Evolutionary conservation across 2,113 vertebrate species (phyloP).

Genomic region (Lepus europaeus): DNA sequence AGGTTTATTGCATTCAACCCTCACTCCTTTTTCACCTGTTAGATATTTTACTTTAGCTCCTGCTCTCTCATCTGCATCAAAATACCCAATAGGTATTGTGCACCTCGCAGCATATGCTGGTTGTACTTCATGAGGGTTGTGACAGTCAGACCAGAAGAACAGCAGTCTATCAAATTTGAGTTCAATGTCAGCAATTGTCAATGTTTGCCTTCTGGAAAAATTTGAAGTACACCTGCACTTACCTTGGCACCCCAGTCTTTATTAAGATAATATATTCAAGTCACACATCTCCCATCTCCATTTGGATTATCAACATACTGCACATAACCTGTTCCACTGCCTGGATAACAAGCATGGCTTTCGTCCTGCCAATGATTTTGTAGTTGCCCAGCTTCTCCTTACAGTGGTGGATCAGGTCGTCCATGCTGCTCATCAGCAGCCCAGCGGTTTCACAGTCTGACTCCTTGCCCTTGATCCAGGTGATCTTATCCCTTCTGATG

Average conservation of each 20-base stretch:
- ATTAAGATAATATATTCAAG: too few relatives aligned
- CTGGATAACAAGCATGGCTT: conserved; percentile 99
- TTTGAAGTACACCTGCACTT: too few relatives aligned
- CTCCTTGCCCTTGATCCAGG: conserved; percentile 96
- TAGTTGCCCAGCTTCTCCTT: too few relatives aligned
- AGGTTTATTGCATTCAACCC: too few relatives aligned
- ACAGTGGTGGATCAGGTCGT: too few relatives aligned
- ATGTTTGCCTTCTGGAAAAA: conserved; percentile 98
- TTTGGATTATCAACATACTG: conserved; percentile 98
- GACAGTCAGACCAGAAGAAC: too few relatives aligned
- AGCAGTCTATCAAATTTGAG: too few relatives aligned
- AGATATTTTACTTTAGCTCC: conserved; percentile 98
- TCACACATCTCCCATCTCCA: conserved; percentile 96
- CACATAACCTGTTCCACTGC: conserved; percentile 96
- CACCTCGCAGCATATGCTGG: conserved; percentile 95
- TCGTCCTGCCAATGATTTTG: background rate
- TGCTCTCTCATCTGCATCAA: conserved; percentile 97
- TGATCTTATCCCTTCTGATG: conserved; percentile 97
- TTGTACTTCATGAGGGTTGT: too few relatives aligned
- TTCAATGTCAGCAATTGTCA: conserved; percentile 98
- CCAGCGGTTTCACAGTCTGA: conserved; percentile 88
- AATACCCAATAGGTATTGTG: too few relatives aligned
- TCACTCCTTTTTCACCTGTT: too few relatives aligned
- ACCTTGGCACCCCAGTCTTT: too few relatives aligned
- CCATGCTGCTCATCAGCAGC: too few relatives aligned